Base-by-base conservation (phyloP, 2,888 invertebrate species). In the Drosophila recens region DNA sequence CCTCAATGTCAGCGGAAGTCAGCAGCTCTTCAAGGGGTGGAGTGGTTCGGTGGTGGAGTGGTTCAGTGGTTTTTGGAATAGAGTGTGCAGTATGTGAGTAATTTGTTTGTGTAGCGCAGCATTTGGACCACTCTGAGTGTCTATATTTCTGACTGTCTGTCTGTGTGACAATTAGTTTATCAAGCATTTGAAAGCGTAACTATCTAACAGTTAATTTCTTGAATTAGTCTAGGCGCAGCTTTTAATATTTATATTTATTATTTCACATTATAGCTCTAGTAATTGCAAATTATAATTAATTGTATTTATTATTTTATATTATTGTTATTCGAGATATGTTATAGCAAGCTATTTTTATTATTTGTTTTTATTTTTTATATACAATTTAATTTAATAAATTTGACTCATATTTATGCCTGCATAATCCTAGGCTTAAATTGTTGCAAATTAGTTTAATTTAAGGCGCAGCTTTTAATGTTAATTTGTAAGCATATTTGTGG, bases 1-100 rank as follows among this genome's bases (percentile, higher is more conserved):
- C 92, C 84, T 92, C 80, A 79, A 92, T 92, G 67, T 92, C 92
- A 70, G 91, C 92, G 65, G 92, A 92, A 66, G 92, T 92, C 83
- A 91, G 74, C 54, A 89, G 75, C 74, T 88, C 92, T 91, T 68
- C 53, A 40, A 36, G 40, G 56, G 53, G 13, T 64, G 64, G 42
- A 54, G 57, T 15, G 53, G 66, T 72, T 58, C 33, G 36, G 45
- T 66, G 23, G 45, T 66, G 23, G 45, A 42, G 46, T 67, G 57
- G 62, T 45, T 73, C 48, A 48, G 48, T 30, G 48, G 15, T 49
- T 8, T 42, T 65, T 43, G 68, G 54, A 61, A 59, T 54, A 74
- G 40, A 64, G 65, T 64, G 72, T 81, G 61, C 57, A 70, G 52
- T 66, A 58, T 73, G 51, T 72, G 67, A 71, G 42, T 71, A 68